Evolutionary conservation across 2,113 vertebrate species (phyloP), one percentile per base, ranked within the genome.

Genomic region (Stomatorhinus ivindoensis): DNA sequence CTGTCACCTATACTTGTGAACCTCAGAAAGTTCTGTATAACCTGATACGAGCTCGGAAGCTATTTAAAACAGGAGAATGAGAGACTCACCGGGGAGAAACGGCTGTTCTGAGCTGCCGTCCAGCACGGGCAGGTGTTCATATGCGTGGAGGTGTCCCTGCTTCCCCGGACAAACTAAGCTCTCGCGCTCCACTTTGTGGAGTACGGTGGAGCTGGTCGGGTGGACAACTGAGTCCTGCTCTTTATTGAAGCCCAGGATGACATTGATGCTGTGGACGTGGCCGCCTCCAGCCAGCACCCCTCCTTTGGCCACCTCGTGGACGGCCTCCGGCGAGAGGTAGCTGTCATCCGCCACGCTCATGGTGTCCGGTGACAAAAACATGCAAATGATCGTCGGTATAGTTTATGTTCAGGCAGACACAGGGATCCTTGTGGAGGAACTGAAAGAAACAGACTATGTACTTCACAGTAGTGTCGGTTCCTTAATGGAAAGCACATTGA

Each of bases 231-330:
- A 90, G 39, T 95, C 94, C 91, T 96, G 96, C 87, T 97, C 95
- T 93, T 96, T 95, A 65, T 94, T 96, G 92, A 96, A 96, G 87
- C 96, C 96, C 65, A 96, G 93, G 88, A 96, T 96, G 93, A 96
- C 95, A 92, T 96, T 95, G 44, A 96, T 96, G 93, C 96, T 96
- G 95, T 96, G 95, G 91, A 96, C 94, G 3, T 93, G 94, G 87
- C 95, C 92, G 27, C 94, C 95, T 7, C 90, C 91, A 44, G 91
- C 88, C 0, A 90, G 88, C 83, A 93, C 93, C 53, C 94, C 94
- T 51, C 94, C 94, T 93, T 96, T 97, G 27, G 94, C 94, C 94
- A 96, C 90, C 47, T 97, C 95, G 0, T 96, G 95, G 94, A 95
- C 95, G 93, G 94, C 94, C 76, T 93, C 93, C 86, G 95, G 95